These are phyloP conservation scores for Talpa occidentalis DNA, from an alignment of 2,113 vertebrate species.

Conservation along the genomic window DNA sequence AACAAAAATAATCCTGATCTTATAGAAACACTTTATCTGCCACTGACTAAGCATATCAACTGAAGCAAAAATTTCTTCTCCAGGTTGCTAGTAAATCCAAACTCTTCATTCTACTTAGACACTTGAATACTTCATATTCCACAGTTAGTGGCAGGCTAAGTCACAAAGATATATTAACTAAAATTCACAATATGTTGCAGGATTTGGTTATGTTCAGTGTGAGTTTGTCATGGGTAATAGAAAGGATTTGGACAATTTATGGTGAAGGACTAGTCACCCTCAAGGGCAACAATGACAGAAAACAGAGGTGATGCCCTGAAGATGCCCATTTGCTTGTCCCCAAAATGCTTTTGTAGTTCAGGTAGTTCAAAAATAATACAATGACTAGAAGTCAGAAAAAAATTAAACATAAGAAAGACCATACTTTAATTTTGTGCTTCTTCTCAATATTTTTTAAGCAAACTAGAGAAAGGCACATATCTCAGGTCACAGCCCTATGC, in stretches of 20 bases:
- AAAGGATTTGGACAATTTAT: neutral
- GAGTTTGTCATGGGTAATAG: neutral
- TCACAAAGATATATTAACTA: neutral
- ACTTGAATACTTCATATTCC: neutral
- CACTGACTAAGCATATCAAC: fast-evolving
- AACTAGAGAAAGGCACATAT: neutral
- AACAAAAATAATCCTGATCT: neutral
- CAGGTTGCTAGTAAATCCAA: fast-evolving
- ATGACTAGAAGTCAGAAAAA: neutral
- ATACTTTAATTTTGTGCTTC: neutral
- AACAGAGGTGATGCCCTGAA: neutral
- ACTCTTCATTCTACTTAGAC: neutral
- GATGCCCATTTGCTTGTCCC: neutral
- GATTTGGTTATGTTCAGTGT: neutral
- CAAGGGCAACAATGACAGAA: neutral
- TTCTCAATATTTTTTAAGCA: neutral
- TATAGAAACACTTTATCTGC: neutral
- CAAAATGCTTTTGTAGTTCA: neutral
- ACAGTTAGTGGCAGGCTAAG: neutral
- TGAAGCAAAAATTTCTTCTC: neutral
- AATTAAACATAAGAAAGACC: neutral
- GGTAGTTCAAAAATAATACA: neutral
- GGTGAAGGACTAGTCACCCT: neutral
- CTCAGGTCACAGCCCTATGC: neutral
- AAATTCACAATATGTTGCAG: neutral